Evolutionary conservation across 2,113 vertebrate species (phyloP), one percentile per base, ranked within the genome.

Genomic region (Tachysurus vachellii): DNA sequence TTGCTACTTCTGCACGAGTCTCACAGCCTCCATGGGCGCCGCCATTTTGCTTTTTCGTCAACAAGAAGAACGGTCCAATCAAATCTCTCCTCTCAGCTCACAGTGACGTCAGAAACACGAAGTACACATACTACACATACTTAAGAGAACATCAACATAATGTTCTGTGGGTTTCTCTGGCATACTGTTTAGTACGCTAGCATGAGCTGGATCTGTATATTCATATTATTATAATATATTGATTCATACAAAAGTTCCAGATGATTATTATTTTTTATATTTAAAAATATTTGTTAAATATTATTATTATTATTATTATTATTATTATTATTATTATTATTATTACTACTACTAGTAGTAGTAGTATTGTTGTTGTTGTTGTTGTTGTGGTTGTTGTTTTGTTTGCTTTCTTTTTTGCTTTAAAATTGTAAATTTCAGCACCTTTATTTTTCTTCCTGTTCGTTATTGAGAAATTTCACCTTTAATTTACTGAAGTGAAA

Each of bases 31-130:
- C 5, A 16, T 66, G 89, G 87, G 84, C 84, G 89, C 89, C 80
- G 84, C 86, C 87, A 89, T 87, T 47, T 87, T 89, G 57, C 7
- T 17, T 2, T 44, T 47, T 23, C 26, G 70, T 80, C 75, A 86
- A 73, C 83, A 80, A 0, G 31, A 53, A 44, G 42, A 71, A 44
- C 62, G 16, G 23, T 11, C 76, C 79, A 73, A 68, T 87, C 75
- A 56, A 2, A 81, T 70, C 50, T 5, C 66, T 57, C 53, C 50
- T 19, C 5, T 83, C 14, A 12, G 61, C 1, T 61, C 79, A 26
- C 12, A 26, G 2, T 56, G 31, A 44, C 42, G 31, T 14, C n/a
- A 57, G n/a, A 3, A 0, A 17, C 19, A 16, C 75, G 11, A 26
- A 12, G 21, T 0, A 17, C 19, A 16, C 75, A 23, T 50, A 26